Percentiles rank a stretch among this genome's conserved stretches.
These are phyloP conservation scores for Eunapius fragilis DNA, from an alignment of 37 sponge, comb jelly and placozoan genomes.

Conservation along the genomic window DNA sequence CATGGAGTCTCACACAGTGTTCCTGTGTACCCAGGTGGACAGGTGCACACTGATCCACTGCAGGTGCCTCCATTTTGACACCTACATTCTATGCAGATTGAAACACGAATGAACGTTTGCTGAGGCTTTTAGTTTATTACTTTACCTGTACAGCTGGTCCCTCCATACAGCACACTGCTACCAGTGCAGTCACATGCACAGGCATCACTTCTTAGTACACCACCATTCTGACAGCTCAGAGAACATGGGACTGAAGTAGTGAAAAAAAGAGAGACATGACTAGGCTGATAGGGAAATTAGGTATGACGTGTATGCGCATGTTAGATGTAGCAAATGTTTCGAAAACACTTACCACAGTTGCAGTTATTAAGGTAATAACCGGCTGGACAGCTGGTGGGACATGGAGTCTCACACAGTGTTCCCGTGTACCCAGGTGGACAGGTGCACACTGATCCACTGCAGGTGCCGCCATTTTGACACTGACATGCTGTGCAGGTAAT, in stretches of 20 bases:
- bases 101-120: too few species aligned
- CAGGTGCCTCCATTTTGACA: not conserved
- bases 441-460: not conserved
- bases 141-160: too few species aligned
- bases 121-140: too few species aligned
- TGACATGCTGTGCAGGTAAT: not conserved
- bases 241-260: too few species aligned
- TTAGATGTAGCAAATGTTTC: too few species aligned
- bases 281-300: too few species aligned
- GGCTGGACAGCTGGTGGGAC: not conserved
- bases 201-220: too few species aligned
- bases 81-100: not conserved
- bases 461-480: not conserved
- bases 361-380: not conserved
- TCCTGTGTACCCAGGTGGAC: not conserved
- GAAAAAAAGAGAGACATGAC: too few species aligned
- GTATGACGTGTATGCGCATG: too few species aligned
- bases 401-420: not conserved
- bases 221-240: too few species aligned
- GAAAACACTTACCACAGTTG: not conserved
- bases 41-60: not conserved
- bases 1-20: not conserved
- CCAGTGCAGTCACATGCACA: too few species aligned
- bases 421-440: not conserved
- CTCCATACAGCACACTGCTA: too few species aligned